phyloP scores from a whole-genome alignment of 1,140 invertebrate species.

The Oppia nitens region DNA sequence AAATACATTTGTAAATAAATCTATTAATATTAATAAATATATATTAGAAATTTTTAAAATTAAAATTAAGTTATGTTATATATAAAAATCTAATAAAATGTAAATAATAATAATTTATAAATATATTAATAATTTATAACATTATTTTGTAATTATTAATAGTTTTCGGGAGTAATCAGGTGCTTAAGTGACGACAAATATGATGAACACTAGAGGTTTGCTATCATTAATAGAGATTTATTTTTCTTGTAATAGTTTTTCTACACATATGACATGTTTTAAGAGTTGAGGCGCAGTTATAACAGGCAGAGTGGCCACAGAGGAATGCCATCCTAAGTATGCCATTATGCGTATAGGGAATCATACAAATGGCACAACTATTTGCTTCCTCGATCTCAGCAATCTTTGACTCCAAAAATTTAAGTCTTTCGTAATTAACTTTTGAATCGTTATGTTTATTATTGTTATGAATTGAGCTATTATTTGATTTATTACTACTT shows the following conservation, averaged over 20 bases:
- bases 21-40: no score
- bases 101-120: no score
- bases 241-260: conserved; percentile 69
- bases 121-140: no score
- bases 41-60: no score
- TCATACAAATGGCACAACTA: conserved; percentile 45
- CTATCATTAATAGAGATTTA: conserved; percentile 42
- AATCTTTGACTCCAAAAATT: conserved; percentile 62
- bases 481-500: background rate
- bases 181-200: no score
- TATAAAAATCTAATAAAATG: no score
- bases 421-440: conserved; percentile 40
- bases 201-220: no score
- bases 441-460: conserved; percentile 23
- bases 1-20: no score
- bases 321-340: conserved; percentile 64
- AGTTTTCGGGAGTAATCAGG: no score
- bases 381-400: conserved; percentile 71
- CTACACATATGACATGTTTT: conserved; percentile 82
- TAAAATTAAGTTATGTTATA: no score
- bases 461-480: background rate
- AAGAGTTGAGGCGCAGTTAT: conserved; percentile 58
- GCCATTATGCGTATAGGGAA: conserved; percentile 26
- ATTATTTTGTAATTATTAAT: no score
- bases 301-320: conserved; percentile 73